Evolutionary conservation across 1,140 invertebrate species (phyloP), one percentile per base, ranked within the genome.

Genomic region (Pseudomyrmex sp.): DNA sequence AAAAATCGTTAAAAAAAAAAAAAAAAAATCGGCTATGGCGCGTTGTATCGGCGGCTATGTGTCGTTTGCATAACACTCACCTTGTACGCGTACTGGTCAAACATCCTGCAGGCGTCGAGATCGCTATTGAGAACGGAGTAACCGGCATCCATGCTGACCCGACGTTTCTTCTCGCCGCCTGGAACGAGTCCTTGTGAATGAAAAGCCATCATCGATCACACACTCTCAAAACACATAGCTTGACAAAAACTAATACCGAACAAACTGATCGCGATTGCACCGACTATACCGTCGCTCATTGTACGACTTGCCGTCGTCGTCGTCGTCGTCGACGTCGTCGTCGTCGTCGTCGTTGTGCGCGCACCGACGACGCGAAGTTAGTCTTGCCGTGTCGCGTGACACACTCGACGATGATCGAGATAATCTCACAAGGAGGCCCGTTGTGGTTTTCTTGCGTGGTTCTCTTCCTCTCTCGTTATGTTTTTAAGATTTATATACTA

Each of bases 81-180:
- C 96, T 96, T 96, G 92, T 96, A 96, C 80, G 96, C 93, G 91
- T 96, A 96, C 93, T 96, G 96, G 92, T 96, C 96, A 88, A 96
- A 96, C 96, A 96, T 96, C 91, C 96, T 95, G 94, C 95, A 95
- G 80, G 96, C 95, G 91, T 96, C 96, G 90, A 96, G 94, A 92
- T 96, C 96, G 88, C 92, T 95, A 90, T 94, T 95, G 80, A 94
- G 89, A 88, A 96, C 95, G 92, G 95, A 95, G 90, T 96, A 96
- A 88, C 95, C 95, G 83, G 95, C 95, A 92, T 96, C 96, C 95
- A 96, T 96, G 91, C 92, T 95, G 91, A 95, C 93, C 74, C 90
- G 84, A 73, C 90, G 85, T 85, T 91, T 94, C 89, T 91, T 93
- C 66, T 93, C 91, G 61, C 88, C 91, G 82, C 92, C 92, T 93